Evolutionary conservation across 2,888 invertebrate genomes (phyloP).

Genomic region (Sarcophaga subvicina): DNA sequence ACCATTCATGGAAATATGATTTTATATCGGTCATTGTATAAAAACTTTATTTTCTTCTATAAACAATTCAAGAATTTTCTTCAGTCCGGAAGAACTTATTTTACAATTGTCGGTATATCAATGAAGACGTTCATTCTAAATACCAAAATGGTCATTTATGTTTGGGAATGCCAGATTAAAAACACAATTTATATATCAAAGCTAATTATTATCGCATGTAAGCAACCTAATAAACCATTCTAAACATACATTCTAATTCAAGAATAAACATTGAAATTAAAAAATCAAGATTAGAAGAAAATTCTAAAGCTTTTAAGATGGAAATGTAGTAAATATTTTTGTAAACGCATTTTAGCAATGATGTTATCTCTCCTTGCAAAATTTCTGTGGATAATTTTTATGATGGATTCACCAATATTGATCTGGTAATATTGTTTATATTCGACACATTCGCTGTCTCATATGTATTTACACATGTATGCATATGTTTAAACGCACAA

Average conservation of each 20-base stretch:
- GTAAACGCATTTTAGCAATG: too few species aligned
- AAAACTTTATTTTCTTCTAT: not conserved
- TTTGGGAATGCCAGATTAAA: not conserved
- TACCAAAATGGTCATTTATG: not conserved
- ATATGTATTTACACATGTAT: too few species aligned
- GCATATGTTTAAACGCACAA: too few species aligned
- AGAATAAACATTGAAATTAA: too few species aligned
- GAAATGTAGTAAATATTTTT: too few species aligned
- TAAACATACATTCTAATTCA: not conserved
- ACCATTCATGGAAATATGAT: conserved; percentile 94
- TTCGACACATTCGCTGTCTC: too few species aligned
- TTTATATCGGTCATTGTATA: conserved; percentile 85
- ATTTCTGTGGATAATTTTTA: too few species aligned
- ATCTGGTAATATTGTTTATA: too few species aligned
- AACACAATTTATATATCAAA: not conserved
- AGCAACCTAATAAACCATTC: not conserved
- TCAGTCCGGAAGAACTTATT: not conserved
- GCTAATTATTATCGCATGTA: not conserved
- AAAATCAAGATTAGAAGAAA: too few species aligned
- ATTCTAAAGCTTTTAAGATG: too few species aligned
- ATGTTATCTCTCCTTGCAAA: too few species aligned
- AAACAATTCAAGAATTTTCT: not conserved
- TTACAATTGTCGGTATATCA: conserved; percentile 13
- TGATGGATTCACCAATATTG: too few species aligned
- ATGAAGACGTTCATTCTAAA: not conserved